Evolutionary conservation across 2,888 invertebrate genomes (phyloP), one percentile per base, ranked within the genome.

Genomic region (Blomia tropicalis): DNA sequence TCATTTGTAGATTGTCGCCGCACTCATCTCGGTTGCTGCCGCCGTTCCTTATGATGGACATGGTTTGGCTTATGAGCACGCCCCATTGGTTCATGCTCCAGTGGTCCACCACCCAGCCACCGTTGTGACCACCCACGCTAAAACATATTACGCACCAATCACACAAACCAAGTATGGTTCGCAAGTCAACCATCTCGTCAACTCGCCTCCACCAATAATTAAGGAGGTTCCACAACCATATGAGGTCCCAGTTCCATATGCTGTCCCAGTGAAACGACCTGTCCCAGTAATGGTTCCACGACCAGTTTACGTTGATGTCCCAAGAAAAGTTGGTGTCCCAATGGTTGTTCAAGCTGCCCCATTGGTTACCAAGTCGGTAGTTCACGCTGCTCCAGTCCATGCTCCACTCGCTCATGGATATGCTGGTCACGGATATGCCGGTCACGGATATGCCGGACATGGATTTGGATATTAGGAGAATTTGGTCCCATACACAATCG

Each of bases 181-280:
- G 27, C 53, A 61, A 31, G 54, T 54, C 22, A 36, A 61, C 31
- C 62, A 61, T 23, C 32, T 54, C 1, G 62, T 61, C 3, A 4
- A 1, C 3, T 30, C 17, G 19, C 62, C 62, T 29, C 36, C 62
- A 2, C 54, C 62, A 23, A 61, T 61, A 2, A 54, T 61, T 25
- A 61, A 61, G 23, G 62, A 54, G 4, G 62, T 61, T 2, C 54
- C 62, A 19, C 62, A 61, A 25, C 62, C 62, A 27, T 61, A 61
- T 41, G 54, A 54, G 14, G 62, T 61, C 1, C 54, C 62, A 2
- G 62, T 61, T 1, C 62, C 62, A 23, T 25, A 56, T 7, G 54
- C 62, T 1, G 54, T 54, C n/a, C 54, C 53, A 19, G 62, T 61
- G 7, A 54, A 54, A 17, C 62, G 62, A 19, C 36, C 62, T 2